Evolutionary conservation across 2,888 invertebrate genomes (phyloP).

Genomic region (Lacanobia wlatinum): DNA sequence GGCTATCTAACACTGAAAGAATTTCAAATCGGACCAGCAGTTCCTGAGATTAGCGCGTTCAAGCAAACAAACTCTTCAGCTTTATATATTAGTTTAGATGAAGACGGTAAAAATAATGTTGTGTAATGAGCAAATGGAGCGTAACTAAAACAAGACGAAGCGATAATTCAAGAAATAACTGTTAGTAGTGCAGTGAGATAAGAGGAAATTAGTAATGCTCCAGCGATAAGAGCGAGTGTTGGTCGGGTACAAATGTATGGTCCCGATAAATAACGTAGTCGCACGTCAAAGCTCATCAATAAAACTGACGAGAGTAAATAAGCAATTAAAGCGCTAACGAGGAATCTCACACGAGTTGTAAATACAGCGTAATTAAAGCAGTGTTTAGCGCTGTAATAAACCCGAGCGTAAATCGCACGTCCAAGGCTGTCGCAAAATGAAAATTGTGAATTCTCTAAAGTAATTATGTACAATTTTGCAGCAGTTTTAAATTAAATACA

Average conservation of each 20-base stretch:
- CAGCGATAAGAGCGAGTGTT: slow-evolving; percentile 49
- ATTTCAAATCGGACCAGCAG: no score
- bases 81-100: no score
- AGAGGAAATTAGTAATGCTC: slow-evolving; percentile 64
- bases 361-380: slow-evolving; percentile 61
- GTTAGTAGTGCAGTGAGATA: slow-evolving; percentile 57
- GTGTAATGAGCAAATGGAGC: slow-evolving; percentile 51
- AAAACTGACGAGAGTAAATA: slow-evolving; percentile 66
- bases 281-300: slow-evolving; percentile 65
- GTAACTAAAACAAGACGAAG: slow-evolving; percentile 63
- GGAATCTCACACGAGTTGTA: slow-evolving; percentile 58
- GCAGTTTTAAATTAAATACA: slow-evolving; percentile 5
- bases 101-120: slow-evolving; percentile 37
- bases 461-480: slow-evolving; percentile 39
- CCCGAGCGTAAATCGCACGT: slow-evolving; percentile 57
- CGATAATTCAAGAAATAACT: slow-evolving; percentile 64
- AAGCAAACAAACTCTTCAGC: no score
- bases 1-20: no score
- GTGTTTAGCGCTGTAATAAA: slow-evolving; percentile 59
- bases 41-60: no score
- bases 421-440: slow-evolving; percentile 50
- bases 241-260: slow-evolving; percentile 31
- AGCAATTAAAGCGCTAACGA: slow-evolving; percentile 69
- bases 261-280: slow-evolving; percentile 37
- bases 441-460: slow-evolving; percentile 39